Evolutionary conservation across 2,797 vertebrate species (phyloP), one percentile per base, ranked within the genome.

Genomic region (Lagorchestes hirsutus): DNA sequence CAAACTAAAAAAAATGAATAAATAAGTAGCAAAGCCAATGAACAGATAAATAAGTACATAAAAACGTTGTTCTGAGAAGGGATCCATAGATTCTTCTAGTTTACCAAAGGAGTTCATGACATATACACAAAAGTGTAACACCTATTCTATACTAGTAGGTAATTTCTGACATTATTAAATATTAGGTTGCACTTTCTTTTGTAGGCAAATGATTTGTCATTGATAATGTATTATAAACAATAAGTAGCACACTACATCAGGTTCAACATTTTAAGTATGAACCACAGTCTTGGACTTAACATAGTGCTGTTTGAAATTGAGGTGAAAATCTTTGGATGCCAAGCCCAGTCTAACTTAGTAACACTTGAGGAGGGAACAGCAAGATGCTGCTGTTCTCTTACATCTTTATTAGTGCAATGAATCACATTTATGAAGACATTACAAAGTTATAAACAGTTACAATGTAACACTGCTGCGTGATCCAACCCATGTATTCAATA

Each of bases 391-490:
- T 9, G n/a, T 95, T 97, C 93, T 95, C 97, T 95, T 97, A 34
- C 90, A 96, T 95, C 90, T 97, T 97, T 98, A 96, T 98, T 97
- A 97, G 90, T 96, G 46, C 96, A 96, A 97, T 98, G 93, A 98
- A 97, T 98, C 96, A 98, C 62, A 57, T 98, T 98, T 98, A 98
- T 97, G 94, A 98, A 98, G 93, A 96, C 87, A 98, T 96, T 93
- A 95, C 90, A 97, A 98, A 94, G 92, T 97, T 98, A 96, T 96
- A 97, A 98, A 97, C 93, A 95, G 90, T 97, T 97, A 93, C 87
- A 97, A 97, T 96, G 93, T 93, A 97, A 56, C 54, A 96, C 93
- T 92, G 82, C 91, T 94, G 93, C 97, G 87, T 90, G 27, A 97
- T 96, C 95, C 56, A 92, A 95, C 93, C 97, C 67, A 97, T 94